phyloP scores from a whole-genome alignment of 2,888 invertebrate genomes.

The Amphiduros pacificus region DNA sequence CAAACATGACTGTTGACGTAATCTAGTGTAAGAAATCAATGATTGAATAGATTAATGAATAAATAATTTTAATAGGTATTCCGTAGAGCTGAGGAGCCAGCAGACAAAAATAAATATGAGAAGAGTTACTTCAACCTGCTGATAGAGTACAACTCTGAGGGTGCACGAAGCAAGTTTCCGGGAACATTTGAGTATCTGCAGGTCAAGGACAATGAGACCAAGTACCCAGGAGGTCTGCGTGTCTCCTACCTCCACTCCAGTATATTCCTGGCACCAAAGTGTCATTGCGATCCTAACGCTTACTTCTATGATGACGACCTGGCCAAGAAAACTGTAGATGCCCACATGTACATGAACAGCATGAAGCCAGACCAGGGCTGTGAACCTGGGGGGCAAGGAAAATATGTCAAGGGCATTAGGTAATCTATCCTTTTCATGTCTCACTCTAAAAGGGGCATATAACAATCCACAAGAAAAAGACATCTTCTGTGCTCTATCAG shows the following conservation, averaged over 20 bases:
- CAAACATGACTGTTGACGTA: too few relatives aligned
- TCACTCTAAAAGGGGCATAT: too few relatives aligned
- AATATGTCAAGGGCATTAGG: slow-evolving; percentile 58
- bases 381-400: slow-evolving; percentile 40
- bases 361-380: slow-evolving; percentile 49
- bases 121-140: slow-evolving; percentile 59
- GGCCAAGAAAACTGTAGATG: slow-evolving; percentile 57
- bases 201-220: slow-evolving; percentile 30
- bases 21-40: too few relatives aligned
- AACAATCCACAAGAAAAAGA: too few relatives aligned
- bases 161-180: slow-evolving; percentile 38
- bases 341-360: slow-evolving; percentile 59
- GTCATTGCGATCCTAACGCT: slow-evolving; percentile 59
- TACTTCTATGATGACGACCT: slow-evolving; percentile 60
- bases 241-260: slow-evolving; percentile 59
- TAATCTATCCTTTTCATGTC: slow-evolving; percentile 24
- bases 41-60: too few relatives aligned
- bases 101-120: slow-evolving; percentile 38
- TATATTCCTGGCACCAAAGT: slow-evolving; percentile 59
- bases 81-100: slow-evolving; percentile 55
- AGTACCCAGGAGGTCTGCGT: slow-evolving; percentile 42
- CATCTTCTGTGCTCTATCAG: too few relatives aligned
- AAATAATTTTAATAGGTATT: too few relatives aligned
- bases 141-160: slow-evolving; percentile 56
- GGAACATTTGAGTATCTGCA: slow-evolving; percentile 52